Base-by-base conservation (phyloP, 2,113 vertebrate genomes). In the Uropsilus gracilis region DNA sequence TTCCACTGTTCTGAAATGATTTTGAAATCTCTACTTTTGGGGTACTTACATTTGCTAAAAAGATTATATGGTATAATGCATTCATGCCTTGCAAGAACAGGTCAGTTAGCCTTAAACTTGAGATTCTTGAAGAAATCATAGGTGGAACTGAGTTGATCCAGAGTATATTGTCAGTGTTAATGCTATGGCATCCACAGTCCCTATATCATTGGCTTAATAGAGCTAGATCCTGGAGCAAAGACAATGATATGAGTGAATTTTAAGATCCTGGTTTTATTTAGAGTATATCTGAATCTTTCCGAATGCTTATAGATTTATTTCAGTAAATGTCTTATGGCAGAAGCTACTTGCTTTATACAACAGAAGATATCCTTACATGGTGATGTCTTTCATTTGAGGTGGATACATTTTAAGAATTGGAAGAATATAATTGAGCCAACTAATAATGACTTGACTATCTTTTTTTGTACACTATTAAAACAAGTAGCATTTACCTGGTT, bases 1-100 rank as follows among this genome's bases (percentile, higher is more conserved):
- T 26, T 66, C 13, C 48, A 8, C 42, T 32, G 30, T n/a, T 71
- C 6, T 59, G 77, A n/a, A 71, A 44, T 55, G 18, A 81, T 48
- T 92, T 32, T 39, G 50, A 69, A 28, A 68, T 44, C 39, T 37
- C 16, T 34, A 26, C 22, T 0, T 64, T 72, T 37, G 53, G 28
- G 32, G 34, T 50, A 5, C 22, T 46, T 3, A 34, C 18, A 9
- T 59, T 50, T 34, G 20, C 13, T 73, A 42, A 57, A 87, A 55
- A n/a, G 34, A 37, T 20, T 6, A 30, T 8, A 2, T 10, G 8
- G 4, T 37, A 24, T 18, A 30, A 48, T 0, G 2, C 1, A 17
- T 66, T 20, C 26, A 66, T 71, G 28, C 14, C 53, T 20, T 14
- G 28, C 42, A 82, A 42, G 64, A 91, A 12, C 17, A 90, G 63